These are phyloP conservation scores for Morone saxatilis DNA, from an alignment of 2,113 vertebrate species.

Conservation along the genomic window DNA sequence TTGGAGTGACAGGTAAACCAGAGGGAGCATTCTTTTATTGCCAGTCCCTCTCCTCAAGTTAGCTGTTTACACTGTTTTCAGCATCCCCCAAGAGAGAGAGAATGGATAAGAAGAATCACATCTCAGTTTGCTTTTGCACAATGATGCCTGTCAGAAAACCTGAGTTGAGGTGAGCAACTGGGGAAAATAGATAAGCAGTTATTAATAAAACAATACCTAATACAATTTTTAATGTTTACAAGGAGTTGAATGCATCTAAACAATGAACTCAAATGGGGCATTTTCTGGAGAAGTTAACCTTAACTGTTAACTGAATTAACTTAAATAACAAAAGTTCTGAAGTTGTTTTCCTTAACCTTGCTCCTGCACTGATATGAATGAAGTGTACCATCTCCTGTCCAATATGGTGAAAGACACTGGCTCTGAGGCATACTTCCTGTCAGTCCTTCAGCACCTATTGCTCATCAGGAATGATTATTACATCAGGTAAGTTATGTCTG, in stretches of 20 bases:
- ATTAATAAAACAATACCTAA: constrained; percentile 28
- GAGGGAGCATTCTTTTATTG: constrained; percentile 73
- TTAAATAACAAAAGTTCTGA: neutral
- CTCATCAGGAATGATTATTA: constrained; percentile 98
- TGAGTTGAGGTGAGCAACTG: constrained; percentile 45
- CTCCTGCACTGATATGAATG: constrained; percentile 90
- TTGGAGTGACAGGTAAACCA: constrained; percentile 74
- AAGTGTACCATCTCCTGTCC: constrained; percentile 96
- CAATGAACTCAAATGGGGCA: constrained; percentile 4
- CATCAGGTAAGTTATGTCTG: constrained; percentile 87
- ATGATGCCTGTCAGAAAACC: constrained; percentile 73
- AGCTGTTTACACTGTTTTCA: constrained; percentile 68
- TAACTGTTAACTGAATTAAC: neutral
- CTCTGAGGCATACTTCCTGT: constrained; percentile 93
- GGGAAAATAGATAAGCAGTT: constrained; percentile 35
- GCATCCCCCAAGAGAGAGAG: constrained; percentile 58
- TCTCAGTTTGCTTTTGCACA: constrained; percentile 68
- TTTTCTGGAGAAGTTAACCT: neutral
- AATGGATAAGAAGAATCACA: constrained; percentile 66
- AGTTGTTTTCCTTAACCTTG: constrained; percentile 86
- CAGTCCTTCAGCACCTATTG: constrained; percentile 96
- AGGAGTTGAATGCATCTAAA: constrained; percentile 19
- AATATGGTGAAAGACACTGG: constrained; percentile 96
- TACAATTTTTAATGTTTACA: constrained; percentile 38
- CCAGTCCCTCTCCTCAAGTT: constrained; percentile 58